A percentile compares a stretch with the other conserved stretches of the same genome.
These are phyloP conservation scores for Synanthedon myopaeformis DNA, from an alignment of 2,888 invertebrate species.

Conservation along the genomic window DNA sequence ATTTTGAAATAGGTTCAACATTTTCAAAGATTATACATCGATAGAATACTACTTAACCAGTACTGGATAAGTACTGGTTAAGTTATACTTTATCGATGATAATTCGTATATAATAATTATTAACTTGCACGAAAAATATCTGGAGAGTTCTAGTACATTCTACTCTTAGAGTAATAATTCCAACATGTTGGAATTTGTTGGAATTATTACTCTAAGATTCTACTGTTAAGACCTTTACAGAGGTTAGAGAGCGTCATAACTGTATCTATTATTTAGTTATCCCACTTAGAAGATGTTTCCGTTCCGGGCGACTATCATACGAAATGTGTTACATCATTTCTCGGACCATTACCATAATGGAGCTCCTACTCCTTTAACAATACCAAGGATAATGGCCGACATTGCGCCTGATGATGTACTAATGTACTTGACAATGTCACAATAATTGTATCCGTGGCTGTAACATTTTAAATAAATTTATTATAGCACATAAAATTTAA, in stretches of 20 bases:
- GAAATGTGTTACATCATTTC: background rate
- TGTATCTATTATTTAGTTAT: constrained; percentile 43
- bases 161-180: no score
- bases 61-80: no score
- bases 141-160: background rate
- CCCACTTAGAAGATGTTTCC: constrained; percentile 24
- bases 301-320: constrained; percentile 20
- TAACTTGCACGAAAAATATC: background rate
- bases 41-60: no score
- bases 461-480: no score
- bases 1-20: no score
- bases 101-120: no score
- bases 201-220: no score
- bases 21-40: no score
- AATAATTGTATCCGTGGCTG: no score
- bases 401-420: background rate
- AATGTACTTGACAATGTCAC: background rate
- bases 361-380: background rate
- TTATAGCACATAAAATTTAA: no score
- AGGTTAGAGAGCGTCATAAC: constrained; percentile 22
- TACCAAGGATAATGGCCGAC: background rate
- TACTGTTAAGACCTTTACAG: background rate
- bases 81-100: no score
- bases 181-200: no score
- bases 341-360: constrained; percentile 1